Evolutionary conservation across 2,797 vertebrate species (phyloP).

Genomic region (Calcarius lapponicus): DNA sequence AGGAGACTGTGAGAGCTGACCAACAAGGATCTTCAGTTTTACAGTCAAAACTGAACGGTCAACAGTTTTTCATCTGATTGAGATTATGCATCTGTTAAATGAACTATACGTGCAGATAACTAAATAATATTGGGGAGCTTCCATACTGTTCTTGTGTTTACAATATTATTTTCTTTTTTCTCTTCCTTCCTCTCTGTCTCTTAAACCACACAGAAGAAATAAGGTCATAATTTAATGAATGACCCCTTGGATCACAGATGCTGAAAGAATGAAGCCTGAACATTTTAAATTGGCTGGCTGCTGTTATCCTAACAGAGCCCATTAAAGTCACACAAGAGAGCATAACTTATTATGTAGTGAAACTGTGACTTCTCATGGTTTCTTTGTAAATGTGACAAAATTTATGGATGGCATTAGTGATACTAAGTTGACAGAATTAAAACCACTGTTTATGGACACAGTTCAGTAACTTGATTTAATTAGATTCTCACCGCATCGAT

Average conservation of each 20-base stretch:
- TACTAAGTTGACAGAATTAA: slow-evolving; percentile 67
- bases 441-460: slow-evolving; percentile 57
- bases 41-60: neutral
- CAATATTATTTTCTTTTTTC: neutral
- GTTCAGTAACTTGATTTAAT: slow-evolving; percentile 68
- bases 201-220: slow-evolving; percentile 4
- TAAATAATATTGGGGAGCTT: neutral
- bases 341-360: slow-evolving; percentile 26
- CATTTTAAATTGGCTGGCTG: slow-evolving; percentile 46
- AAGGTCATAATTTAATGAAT: slow-evolving; percentile 49
- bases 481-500: slow-evolving; percentile 43
- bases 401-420: slow-evolving; percentile 58
- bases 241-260: slow-evolving; percentile 43
- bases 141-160: neutral
- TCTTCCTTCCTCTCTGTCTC: neutral
- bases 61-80: neutral
- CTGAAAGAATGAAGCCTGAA: slow-evolving; percentile 45
- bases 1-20: neutral
- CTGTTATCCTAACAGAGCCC: slow-evolving; percentile 29
- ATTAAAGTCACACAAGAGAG: slow-evolving; percentile 49
- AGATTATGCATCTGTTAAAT: slow-evolving; percentile 10
- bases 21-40: neutral
- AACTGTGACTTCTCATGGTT: slow-evolving; percentile 57
- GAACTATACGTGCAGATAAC: neutral
- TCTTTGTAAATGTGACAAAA: slow-evolving; percentile 60